Evolutionary conservation across 2,797 vertebrate species (phyloP).

Genomic region (Phataginus tricuspis): DNA sequence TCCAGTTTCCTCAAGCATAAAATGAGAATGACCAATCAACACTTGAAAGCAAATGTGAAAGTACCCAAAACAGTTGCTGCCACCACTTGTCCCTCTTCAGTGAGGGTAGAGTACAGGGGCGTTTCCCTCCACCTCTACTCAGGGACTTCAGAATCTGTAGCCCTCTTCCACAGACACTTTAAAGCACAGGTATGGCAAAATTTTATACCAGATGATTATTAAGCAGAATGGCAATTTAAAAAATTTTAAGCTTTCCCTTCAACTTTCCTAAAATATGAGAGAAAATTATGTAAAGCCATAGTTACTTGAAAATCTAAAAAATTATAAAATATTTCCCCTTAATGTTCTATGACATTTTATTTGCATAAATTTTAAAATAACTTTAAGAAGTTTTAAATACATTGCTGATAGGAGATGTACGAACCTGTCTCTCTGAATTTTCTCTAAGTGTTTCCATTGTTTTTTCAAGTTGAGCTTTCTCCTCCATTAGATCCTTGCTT

Average conservation of each 20-base stretch:
- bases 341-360: not conserved
- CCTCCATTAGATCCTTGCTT: too few relatives aligned
- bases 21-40: not conserved
- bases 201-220: constrained; percentile 22
- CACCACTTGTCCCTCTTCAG: not conserved
- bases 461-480: too few relatives aligned
- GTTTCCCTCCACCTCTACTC: not conserved
- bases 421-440: too few relatives aligned
- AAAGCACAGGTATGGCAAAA: not conserved
- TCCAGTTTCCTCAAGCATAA: constrained; percentile 22
- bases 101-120: not conserved
- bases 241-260: not conserved
- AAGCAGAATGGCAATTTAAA: not conserved
- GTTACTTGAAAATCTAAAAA: constrained; percentile 29
- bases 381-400: constrained; percentile 21
- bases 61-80: not conserved
- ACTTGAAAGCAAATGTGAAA: constrained; percentile 32
- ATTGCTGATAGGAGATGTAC: constrained; percentile 27
- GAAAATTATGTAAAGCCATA: constrained; percentile 28
- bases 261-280: constrained; percentile 40
- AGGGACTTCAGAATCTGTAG: not conserved
- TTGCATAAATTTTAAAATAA: constrained; percentile 8
- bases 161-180: not conserved
- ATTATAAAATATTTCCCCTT: not conserved
- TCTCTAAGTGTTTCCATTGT: too few relatives aligned